Conservation (phyloP, 2,797 vertebrate species). For the Melanogrammus aeglefinus region DNA sequence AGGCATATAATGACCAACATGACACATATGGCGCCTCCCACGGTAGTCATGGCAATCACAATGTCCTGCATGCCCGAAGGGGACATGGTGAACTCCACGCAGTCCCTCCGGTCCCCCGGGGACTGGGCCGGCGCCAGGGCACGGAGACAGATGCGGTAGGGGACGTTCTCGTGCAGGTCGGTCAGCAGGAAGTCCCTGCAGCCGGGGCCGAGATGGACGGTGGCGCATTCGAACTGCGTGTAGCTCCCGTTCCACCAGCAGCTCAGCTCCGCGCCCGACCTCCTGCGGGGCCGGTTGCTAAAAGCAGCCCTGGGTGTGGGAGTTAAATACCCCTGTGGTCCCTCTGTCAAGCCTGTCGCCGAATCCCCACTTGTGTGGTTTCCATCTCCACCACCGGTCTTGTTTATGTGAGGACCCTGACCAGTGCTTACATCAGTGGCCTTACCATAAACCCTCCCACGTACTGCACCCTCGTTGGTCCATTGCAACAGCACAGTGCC, state of each 20-base stretch:
- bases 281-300: conserved; percentile 62
- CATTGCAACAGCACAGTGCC: conserved; percentile 93
- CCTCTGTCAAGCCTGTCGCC: conserved; percentile 24
- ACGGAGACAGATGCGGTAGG: conserved; percentile 89
- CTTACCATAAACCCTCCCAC: conserved; percentile 6
- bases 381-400: conserved; percentile 19
- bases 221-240: conserved; percentile 89
- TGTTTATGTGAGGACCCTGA: background rate
- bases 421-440: conserved; percentile 3
- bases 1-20: conserved; percentile 98
- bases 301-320: conserved; percentile 34
- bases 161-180: conserved; percentile 88
- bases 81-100: conserved; percentile 88
- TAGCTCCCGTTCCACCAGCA: conserved; percentile 97
- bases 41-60: conserved; percentile 96
- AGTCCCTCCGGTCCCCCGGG: conserved; percentile 65
- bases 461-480: conserved; percentile 42
- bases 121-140: conserved; percentile 65
- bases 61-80: conserved; percentile 92
- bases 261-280: conserved; percentile 81
- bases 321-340: conserved; percentile 12
- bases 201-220: conserved; percentile 82
- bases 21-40: conserved; percentile 96
- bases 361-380: conserved; percentile 15
- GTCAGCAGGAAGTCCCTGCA: conserved; percentile 89